A percentile compares a stretch with the other conserved stretches of the same genome.
Evolutionary conservation across 1,140 invertebrate genomes (phyloP).

Genomic region (Camponotus floridanus): DNA sequence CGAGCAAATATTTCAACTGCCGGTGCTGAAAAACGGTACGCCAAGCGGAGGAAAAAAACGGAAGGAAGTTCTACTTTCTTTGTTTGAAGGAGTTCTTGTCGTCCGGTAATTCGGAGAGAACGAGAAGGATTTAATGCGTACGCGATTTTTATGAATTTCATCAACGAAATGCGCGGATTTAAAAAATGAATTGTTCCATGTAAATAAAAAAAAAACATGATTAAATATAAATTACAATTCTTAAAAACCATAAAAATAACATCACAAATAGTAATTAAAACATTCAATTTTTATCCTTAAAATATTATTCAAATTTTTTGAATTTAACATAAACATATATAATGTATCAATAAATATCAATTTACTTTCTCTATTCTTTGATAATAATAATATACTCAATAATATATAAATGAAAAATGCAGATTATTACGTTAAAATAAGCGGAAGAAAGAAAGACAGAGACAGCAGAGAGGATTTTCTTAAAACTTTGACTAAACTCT

Average conservation of each 20-base stretch:
- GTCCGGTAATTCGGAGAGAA: slow-evolving; percentile 35
- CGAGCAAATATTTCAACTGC: slow-evolving; percentile 77
- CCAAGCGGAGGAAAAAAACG: slow-evolving; percentile 13
- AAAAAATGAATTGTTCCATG: slow-evolving; percentile 10
- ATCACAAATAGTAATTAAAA: not conserved
- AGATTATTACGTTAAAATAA: slow-evolving; percentile 70
- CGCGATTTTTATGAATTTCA: slow-evolving; percentile 38
- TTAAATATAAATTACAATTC: not conserved
- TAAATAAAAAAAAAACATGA: not conserved
- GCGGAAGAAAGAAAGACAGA: not conserved
- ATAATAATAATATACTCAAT: slow-evolving; percentile 38
- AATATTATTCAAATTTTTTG: not conserved
- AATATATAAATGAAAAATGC: slow-evolving; percentile 62
- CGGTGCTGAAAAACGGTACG: slow-evolving; percentile 22
- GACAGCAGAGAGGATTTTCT: slow-evolving; percentile 63
- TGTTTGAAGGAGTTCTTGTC: slow-evolving; percentile 64
- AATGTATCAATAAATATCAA: slow-evolving; percentile 7
- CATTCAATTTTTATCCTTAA: not conserved
- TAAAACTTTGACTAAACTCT: slow-evolving; percentile 70
- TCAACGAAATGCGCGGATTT: not conserved
- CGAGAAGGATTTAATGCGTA: not conserved
- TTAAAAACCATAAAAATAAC: not conserved
- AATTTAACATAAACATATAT: not conserved
- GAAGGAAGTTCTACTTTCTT: slow-evolving; percentile 64
- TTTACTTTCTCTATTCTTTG: not conserved